Percentiles rank a stretch among this genome's conserved stretches.
These are phyloP conservation scores for Cladopsammia gracilis DNA, from an alignment of 64 coral and sea anemone genomes.

Conservation along the genomic window DNA sequence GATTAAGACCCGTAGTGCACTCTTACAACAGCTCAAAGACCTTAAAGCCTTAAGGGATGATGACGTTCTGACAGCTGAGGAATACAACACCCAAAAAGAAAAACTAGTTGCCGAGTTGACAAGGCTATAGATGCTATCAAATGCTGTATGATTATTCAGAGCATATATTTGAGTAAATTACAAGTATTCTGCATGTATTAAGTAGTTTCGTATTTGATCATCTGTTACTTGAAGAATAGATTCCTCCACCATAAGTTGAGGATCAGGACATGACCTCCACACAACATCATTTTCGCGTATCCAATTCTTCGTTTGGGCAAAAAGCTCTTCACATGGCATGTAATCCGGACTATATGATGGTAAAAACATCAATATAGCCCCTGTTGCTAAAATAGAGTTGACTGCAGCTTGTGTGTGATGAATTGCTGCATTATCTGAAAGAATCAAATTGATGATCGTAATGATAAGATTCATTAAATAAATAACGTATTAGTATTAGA, in stretches of 20 bases:
- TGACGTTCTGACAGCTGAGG: not conserved
- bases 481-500: too few species aligned
- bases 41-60: not conserved
- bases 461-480: too few species aligned
- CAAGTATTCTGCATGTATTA: slow-evolving; percentile 57
- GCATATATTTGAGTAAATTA: not conserved
- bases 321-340: slow-evolving; percentile 72
- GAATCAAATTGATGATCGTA: too few species aligned
- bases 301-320: slow-evolving; percentile 48
- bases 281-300: slow-evolving; percentile 60
- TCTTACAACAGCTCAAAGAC: slow-evolving; percentile 15
- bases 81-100: slow-evolving; percentile 22
- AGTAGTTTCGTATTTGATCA: slow-evolving; percentile 53
- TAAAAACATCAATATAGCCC: too few species aligned
- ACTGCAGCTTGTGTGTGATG: too few species aligned
- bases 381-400: too few species aligned
- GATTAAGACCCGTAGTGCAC: not conserved
- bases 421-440: too few species aligned
- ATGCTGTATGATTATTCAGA: not conserved
- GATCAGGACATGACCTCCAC: slow-evolving; percentile 30
- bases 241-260: slow-evolving; percentile 57
- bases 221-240: slow-evolving; percentile 63
- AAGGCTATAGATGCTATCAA: not conserved
- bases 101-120: slow-evolving; percentile 18
- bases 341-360: slow-evolving; percentile 46